A percentile compares a stretch with the other conserved stretches of the same genome.
phyloP scores from a whole-genome alignment of 2,888 invertebrate species.

The Leptopilina syphax region DNA sequence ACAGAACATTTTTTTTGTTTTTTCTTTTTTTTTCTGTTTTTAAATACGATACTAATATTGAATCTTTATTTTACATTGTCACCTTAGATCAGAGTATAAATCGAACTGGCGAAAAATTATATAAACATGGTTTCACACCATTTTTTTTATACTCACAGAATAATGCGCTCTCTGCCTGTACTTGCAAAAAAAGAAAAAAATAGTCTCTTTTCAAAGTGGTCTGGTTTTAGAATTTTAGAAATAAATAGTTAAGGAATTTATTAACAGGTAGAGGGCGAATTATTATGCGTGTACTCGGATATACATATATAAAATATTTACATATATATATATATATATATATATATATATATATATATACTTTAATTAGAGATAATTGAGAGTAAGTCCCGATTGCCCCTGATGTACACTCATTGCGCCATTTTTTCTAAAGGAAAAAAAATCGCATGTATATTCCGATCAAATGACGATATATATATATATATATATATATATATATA shows the following conservation, averaged over 20 bases:
- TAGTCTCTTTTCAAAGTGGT: not conserved
- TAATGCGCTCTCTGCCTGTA: slow-evolving; percentile 1
- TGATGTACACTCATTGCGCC: slow-evolving; percentile 59
- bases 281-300: slow-evolving; percentile 23
- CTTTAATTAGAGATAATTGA: slow-evolving; percentile 54
- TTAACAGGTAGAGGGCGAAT: not conserved
- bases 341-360: slow-evolving; percentile 46
- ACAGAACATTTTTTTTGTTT: slow-evolving; percentile 9
- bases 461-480: slow-evolving; percentile 60
- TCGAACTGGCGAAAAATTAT: slow-evolving; percentile 24
- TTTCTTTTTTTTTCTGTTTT: not conserved
- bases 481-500: no score
- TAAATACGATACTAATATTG: slow-evolving; percentile 50
- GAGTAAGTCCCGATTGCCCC: slow-evolving; percentile 69
- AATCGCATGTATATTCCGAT: slow-evolving; percentile 53
- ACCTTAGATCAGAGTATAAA: slow-evolving; percentile 50
- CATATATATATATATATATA: no score
- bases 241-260: not conserved
- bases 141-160: slow-evolving; percentile 2
- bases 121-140: slow-evolving; percentile 32
- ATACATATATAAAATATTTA: slow-evolving; percentile 44
- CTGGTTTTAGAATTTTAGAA: not conserved
- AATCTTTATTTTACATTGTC: slow-evolving; percentile 56
- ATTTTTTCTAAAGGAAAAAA: not conserved
- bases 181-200: slow-evolving; percentile 2